Evolutionary conservation across 2,113 vertebrate species (phyloP).

Genomic region (Neolamprologus devosi): DNA sequence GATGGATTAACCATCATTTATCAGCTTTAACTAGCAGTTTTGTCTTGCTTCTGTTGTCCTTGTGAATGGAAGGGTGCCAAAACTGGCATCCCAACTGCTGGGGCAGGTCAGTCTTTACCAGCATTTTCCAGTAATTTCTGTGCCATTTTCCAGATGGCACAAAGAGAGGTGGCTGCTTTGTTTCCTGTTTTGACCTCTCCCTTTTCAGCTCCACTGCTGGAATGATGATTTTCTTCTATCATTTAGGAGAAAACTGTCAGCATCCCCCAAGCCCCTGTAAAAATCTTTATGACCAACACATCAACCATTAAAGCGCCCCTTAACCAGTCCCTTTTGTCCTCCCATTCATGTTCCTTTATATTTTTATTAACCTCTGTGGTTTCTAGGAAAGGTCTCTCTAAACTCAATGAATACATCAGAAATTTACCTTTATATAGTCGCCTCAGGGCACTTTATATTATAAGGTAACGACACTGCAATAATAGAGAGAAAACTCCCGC

Average conservation of each 20-base stretch:
- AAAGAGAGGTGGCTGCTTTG: neutral
- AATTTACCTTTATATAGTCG: neutral
- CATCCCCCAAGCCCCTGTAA: neutral
- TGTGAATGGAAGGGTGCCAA: neutral
- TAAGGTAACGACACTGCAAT: neutral
- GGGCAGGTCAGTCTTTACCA: neutral
- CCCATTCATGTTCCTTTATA: neutral
- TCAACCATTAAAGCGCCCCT: neutral
- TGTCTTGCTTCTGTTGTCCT: neutral
- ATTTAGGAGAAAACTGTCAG: neutral
- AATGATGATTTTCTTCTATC: neutral
- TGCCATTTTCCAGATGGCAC: neutral
- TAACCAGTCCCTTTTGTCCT: neutral
- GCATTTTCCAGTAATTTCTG: neutral
- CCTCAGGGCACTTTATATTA: neutral
- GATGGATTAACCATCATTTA: neutral
- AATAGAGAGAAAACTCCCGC: neutral
- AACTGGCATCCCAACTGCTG: neutral
- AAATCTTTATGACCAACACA: neutral
- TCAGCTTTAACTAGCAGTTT: neutral
- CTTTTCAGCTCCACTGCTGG: neutral
- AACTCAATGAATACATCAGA: neutral
- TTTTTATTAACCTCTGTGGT: neutral
- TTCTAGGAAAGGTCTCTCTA: neutral
- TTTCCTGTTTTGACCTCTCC: neutral